Base-by-base conservation (phyloP, 2,888 invertebrate genomes). In the Ectemnius lituratus region DNA sequence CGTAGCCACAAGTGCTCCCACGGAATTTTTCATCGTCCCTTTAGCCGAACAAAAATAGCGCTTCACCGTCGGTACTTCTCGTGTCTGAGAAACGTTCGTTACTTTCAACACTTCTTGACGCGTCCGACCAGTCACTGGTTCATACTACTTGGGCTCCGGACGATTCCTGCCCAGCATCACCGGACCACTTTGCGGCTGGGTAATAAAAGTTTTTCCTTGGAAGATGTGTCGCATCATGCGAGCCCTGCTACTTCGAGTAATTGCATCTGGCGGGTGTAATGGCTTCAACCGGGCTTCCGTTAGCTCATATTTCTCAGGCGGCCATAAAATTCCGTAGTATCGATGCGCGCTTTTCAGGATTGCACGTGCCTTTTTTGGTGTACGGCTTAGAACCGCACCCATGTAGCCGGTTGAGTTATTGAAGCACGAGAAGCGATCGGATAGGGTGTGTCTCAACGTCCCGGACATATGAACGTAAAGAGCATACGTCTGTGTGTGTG, bases 211-310 rank as follows among this genome's bases (percentile, higher is more conserved):
- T 37, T 27, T 45, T 18, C 8, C 16, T 5, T 52, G 8, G 20
- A 28, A 46, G 37, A 52, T 67, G 49, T 46, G 49, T 46, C 23
- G 23, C 23, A 23, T 52, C 45, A 47, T 20, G 67, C 37, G 20
- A 62, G 58, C 65, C 20, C 58, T 18, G 61, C 23, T 37, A 62
- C 14, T 14, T 27, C n/a, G 67, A 49, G 18, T 67, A 6, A 47
- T 37, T 45, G 47, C 23, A 28, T 47, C 47, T 57, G 64, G 6
- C 49, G 13, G 18, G 16, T 67, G 67, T 75, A 68, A 76, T 70
- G 60, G 49, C 66, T 69, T 69, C 66, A 13, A 27, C 52, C 13
- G 0, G 60, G 18, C 20, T 11, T 45, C 45, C 45, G 18, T 11
- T 27, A 58, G 57, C 45, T 60, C 14, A 65, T 45, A 64, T 70